These are phyloP conservation scores for Rotaria sp. DNA, from an alignment of 2,888 invertebrate genomes.

Conservation along the genomic window DNA sequence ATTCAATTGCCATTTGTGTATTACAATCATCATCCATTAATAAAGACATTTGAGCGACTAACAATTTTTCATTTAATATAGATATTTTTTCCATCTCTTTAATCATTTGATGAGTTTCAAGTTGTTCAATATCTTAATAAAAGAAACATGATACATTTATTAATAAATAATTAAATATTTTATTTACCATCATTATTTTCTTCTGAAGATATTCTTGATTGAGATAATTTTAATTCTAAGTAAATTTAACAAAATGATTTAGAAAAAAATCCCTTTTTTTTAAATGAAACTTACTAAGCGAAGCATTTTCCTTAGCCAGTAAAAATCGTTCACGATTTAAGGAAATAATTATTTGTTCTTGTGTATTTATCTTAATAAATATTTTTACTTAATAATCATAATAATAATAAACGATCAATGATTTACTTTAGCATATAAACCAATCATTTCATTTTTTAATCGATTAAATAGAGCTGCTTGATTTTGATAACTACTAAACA, in stretches of 20 bases:
- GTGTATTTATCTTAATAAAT: background rate
- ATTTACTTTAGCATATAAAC: slow-evolving; percentile 32
- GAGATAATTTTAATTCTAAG: background rate
- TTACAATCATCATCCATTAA: background rate
- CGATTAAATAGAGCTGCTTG: slow-evolving; percentile 37
- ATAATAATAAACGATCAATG: too few relatives aligned
- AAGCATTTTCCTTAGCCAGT: background rate
- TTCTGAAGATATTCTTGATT: too few relatives aligned
- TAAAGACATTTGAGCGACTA: slow-evolving; percentile 22
- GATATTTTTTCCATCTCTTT: background rate
- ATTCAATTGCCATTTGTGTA: background rate
- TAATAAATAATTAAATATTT: too few relatives aligned
- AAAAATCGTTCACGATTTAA: background rate
- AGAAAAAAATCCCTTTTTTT: too few relatives aligned
- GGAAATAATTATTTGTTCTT: background rate
- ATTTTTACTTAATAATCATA: too few relatives aligned
- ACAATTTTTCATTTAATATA: background rate
- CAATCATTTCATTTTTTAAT: slow-evolving; percentile 36
- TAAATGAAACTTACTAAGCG: background rate
- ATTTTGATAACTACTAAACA: slow-evolving; percentile 37
- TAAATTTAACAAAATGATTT: too few relatives aligned
- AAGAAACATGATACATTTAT: background rate
- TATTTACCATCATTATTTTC: background rate
- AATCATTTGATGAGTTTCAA: background rate
- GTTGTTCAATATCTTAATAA: background rate